These are phyloP conservation scores for Ophthalmolycus amberensis DNA, from an alignment of 2,113 vertebrate genomes.

Conservation along the genomic window DNA sequence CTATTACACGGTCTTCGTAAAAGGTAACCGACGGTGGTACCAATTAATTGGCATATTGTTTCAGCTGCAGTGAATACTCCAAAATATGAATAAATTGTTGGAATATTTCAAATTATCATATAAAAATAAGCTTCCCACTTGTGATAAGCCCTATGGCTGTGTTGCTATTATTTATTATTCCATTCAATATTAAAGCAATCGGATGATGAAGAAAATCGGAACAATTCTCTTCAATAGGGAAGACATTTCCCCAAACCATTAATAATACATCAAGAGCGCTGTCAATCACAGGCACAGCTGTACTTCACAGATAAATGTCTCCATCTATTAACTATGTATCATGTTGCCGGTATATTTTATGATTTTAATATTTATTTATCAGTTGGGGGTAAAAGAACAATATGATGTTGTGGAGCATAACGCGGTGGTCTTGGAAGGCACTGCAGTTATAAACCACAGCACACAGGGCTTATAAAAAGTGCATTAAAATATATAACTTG, in stretches of 20 bases:
- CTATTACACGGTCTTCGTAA: not conserved
- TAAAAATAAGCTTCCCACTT: not conserved
- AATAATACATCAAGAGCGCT: conserved; percentile 75
- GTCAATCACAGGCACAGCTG: conserved; percentile 71
- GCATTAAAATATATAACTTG: conserved; percentile 29
- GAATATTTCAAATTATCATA: not conserved
- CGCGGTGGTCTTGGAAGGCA: conserved; percentile 19
- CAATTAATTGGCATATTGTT: not conserved
- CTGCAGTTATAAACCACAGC: conserved; percentile 12
- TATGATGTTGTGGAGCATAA: conserved; percentile 6
- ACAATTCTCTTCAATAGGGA: conserved; percentile 43
- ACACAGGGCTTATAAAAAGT: conserved; percentile 23
- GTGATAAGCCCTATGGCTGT: conserved; percentile 5
- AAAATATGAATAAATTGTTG: not conserved
- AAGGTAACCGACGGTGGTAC: not conserved
- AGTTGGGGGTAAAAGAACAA: not conserved
- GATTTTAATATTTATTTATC: conserved; percentile 41
- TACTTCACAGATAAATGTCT: conserved; percentile 61
- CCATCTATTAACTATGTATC: conserved; percentile 61
- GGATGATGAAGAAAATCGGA: conserved; percentile 57
- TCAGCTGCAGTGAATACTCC: not conserved
- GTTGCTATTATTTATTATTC: conserved; percentile 58
- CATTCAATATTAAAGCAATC: conserved; percentile 56
- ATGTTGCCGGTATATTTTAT: conserved; percentile 23
- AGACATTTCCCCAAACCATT: conserved; percentile 68